phyloP scores from a whole-genome alignment of 2,888 invertebrate species.

The Zaprionus bogoriensis region DNA sequence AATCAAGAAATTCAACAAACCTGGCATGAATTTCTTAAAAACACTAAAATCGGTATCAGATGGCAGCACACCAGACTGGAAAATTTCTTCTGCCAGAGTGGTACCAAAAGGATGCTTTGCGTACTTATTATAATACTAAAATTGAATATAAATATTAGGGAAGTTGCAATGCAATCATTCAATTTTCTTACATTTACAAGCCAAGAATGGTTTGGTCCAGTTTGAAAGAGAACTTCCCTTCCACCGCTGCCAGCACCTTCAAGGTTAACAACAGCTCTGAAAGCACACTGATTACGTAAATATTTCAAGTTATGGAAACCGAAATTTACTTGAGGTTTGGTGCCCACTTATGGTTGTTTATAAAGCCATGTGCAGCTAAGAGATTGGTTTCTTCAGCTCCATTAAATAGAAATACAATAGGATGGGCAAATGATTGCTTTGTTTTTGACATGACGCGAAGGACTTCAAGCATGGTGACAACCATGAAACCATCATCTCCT shows the following conservation, averaged over 20 bases:
- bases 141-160: neutral
- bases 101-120: conserved; percentile 85
- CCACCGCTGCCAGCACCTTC: conserved; percentile 97
- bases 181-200: conserved; percentile 85
- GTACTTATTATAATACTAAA: conserved; percentile 82
- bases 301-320: neutral
- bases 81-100: conserved; percentile 85
- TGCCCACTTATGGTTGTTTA: conserved; percentile 91
- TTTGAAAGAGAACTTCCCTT: conserved; percentile 94
- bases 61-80: conserved; percentile 86
- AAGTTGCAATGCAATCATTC: too few relatives aligned
- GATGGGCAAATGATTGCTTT: conserved; percentile 83
- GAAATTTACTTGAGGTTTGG: conserved; percentile 84
- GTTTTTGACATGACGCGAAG: conserved; percentile 82
- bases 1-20: neutral
- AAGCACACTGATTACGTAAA: neutral
- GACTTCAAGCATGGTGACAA: conserved; percentile 86
- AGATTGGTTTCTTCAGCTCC: conserved; percentile 87
- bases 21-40: conserved; percentile 66
- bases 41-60: conserved; percentile 86
- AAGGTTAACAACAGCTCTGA: conserved; percentile 90
- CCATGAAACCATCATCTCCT: conserved; percentile 84
- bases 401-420: conserved; percentile 87
- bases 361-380: conserved; percentile 88
- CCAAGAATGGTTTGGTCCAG: conserved; percentile 89